phyloP scores from a whole-genome alignment of 2,797 vertebrate genomes.

The Enteromius fasciolatus region DNA sequence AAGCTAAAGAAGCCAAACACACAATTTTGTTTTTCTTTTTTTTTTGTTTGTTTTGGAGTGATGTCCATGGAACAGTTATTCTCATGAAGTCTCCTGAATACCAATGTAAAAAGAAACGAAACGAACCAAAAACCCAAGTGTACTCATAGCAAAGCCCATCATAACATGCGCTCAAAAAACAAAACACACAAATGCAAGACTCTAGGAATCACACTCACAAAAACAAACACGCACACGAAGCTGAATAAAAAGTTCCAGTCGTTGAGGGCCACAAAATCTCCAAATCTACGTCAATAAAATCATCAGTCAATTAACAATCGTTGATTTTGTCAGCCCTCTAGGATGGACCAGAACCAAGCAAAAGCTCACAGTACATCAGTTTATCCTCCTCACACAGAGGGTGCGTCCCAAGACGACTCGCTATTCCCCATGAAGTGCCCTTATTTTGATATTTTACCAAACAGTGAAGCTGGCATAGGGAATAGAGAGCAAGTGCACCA shows the following conservation, averaged over 20 bases:
- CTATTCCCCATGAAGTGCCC: constrained; percentile 62
- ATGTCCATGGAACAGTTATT: constrained; percentile 35
- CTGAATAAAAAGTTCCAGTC: constrained; percentile 61
- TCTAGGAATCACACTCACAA: constrained; percentile 50
- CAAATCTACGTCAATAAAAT: constrained; percentile 18
- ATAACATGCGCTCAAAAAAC: constrained; percentile 61
- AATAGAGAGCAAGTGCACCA: constrained; percentile 60
- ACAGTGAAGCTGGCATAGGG: constrained; percentile 51
- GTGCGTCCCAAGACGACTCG: constrained; percentile 55
- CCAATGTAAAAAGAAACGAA: constrained; percentile 35
- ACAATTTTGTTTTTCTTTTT: not conserved
- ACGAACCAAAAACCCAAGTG: not conserved
- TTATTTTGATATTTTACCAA: constrained; percentile 39
- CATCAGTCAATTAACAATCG: not conserved
- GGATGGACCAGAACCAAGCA: constrained; percentile 67
- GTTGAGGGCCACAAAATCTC: constrained; percentile 65
- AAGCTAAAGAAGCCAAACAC: constrained; percentile 44
- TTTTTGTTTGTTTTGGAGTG: constrained; percentile 24
- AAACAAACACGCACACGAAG: constrained; percentile 47
- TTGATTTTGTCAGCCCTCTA: constrained; percentile 64
- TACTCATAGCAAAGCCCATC: constrained; percentile 49
- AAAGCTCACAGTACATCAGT: constrained; percentile 64
- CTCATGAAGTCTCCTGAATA: constrained; percentile 44
- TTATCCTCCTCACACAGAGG: constrained; percentile 46
- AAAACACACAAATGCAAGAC: constrained; percentile 52